Percentiles rank a stretch among this genome's conserved stretches.
Evolutionary conservation across 2,888 invertebrate species (phyloP).

Genomic region (Monopis laevigella): DNA sequence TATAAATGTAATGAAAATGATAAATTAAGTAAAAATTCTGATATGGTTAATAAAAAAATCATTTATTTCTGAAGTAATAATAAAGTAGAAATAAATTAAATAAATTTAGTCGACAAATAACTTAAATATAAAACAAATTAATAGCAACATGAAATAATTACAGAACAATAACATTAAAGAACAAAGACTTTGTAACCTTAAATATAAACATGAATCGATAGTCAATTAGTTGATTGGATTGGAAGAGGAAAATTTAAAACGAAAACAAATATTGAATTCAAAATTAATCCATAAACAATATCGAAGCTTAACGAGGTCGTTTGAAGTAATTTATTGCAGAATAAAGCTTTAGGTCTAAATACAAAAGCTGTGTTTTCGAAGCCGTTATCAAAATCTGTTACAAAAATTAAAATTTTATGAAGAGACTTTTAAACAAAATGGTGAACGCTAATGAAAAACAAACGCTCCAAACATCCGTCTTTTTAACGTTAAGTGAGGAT

Average conservation of each 20-base stretch:
- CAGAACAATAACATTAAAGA: too few species aligned
- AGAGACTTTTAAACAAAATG: background rate
- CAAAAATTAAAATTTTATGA: slow-evolving; percentile 7
- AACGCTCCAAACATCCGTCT: background rate
- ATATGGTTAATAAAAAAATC: too few species aligned
- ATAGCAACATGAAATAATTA: background rate
- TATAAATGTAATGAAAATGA: too few species aligned
- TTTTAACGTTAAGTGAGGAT: background rate
- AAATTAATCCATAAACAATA: slow-evolving; percentile 7
- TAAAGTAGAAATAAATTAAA: too few species aligned
- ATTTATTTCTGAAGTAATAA: too few species aligned
- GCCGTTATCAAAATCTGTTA: slow-evolving; percentile 9
- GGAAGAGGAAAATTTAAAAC: too few species aligned
- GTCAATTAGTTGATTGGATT: background rate
- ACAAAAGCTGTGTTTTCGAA: background rate
- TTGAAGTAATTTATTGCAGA: slow-evolving; percentile 7
- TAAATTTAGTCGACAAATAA: too few species aligned
- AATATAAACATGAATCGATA: too few species aligned
- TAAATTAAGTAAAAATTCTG: too few species aligned
- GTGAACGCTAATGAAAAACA: background rate
- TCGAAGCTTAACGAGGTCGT: slow-evolving; percentile 4
- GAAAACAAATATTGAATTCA: background rate
- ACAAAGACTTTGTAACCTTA: too few species aligned
- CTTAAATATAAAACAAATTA: background rate
- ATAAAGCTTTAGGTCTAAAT: slow-evolving; percentile 3